These are phyloP conservation scores for Caenorhabditis sinica DNA, from an alignment of 2,888 invertebrate species.

Conservation along the genomic window DNA sequence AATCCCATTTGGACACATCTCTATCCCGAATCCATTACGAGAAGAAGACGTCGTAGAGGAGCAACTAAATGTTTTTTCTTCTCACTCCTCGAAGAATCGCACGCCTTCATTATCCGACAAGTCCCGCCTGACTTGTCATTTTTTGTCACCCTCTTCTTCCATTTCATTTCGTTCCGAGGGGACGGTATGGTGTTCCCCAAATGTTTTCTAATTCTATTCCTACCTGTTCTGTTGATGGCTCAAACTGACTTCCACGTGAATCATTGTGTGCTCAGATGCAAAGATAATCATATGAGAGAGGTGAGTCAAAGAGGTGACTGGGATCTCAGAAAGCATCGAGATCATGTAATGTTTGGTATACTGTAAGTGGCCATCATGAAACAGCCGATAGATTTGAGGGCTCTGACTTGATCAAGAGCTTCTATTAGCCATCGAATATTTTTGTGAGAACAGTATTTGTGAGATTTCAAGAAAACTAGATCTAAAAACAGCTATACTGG, in stretches of 20 bases:
- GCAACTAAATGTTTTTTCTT: conserved; percentile 60
- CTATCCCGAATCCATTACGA: conserved; percentile 58
- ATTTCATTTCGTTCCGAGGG: conserved; percentile 1
- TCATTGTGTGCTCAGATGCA: conserved; percentile 74
- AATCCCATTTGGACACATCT: conserved; percentile 63
- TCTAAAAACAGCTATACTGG: no score
- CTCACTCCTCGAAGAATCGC: conserved; percentile 41
- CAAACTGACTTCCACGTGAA: conserved; percentile 66
- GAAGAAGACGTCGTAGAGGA: conserved; percentile 53
- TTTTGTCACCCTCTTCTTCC: background rate
- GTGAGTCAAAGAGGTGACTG: conserved; percentile 30
- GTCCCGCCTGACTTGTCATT: conserved; percentile 51
- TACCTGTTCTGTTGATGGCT: conserved; percentile 31
- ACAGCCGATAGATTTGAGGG: no score
- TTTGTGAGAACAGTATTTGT: no score
- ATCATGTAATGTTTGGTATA: no score
- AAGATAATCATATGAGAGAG: conserved; percentile 78
- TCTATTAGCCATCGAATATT: no score
- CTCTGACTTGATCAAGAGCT: no score
- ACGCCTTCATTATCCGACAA: conserved; percentile 49
- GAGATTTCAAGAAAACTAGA: no score
- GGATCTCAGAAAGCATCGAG: background rate
- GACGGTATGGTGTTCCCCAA: conserved; percentile 36
- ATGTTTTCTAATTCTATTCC: conserved; percentile 24
- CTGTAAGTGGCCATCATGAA: no score